phyloP scores from a whole-genome alignment of 2,113 vertebrate genomes.

The Tupaia chinensis region DNA sequence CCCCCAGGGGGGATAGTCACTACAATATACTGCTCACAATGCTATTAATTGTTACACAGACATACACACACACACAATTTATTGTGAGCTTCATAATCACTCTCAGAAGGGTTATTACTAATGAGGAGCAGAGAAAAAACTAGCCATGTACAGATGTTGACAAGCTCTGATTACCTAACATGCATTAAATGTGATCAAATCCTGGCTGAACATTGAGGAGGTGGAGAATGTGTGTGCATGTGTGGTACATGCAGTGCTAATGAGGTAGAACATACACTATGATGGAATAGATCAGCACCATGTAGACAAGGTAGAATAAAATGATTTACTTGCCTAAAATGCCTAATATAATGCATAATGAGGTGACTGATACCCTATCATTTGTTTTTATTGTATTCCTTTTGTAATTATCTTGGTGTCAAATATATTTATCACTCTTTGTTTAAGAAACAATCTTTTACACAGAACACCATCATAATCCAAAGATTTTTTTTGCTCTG shows the following conservation, averaged over 20 bases:
- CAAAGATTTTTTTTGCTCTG: background rate
- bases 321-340: background rate
- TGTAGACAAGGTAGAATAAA: background rate
- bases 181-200: background rate
- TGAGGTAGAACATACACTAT: background rate
- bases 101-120: background rate
- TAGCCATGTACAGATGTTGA: background rate
- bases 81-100: background rate
- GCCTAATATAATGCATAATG: too few species aligned
- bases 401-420: background rate
- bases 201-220: background rate
- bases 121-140: background rate
- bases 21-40: background rate
- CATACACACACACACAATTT: background rate
- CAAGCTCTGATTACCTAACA: background rate
- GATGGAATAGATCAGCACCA: background rate
- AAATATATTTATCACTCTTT: background rate
- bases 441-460: background rate
- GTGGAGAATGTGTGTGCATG: background rate
- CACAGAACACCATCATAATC: background rate
- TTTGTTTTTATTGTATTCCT: background rate
- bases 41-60: background rate
- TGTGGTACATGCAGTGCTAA: background rate
- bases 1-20: background rate
- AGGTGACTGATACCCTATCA: background rate